phyloP scores from a whole-genome alignment of 2,113 vertebrate species.

The Poeciliopsis prolifica region DNA sequence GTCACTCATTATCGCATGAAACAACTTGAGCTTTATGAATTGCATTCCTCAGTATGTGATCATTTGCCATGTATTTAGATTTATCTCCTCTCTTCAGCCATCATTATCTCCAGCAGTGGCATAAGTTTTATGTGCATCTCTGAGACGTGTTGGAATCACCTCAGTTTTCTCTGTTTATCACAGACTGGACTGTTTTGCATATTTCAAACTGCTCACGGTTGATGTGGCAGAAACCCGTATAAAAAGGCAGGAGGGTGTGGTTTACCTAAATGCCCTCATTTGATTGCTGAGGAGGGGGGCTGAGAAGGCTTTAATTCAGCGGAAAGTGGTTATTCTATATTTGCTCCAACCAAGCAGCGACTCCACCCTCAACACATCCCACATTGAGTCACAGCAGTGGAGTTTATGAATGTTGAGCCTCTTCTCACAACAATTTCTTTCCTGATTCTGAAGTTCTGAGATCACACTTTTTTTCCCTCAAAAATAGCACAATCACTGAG shows the following conservation, averaged over 20 bases:
- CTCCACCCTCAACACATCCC: conserved; percentile 77
- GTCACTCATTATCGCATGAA: conserved; percentile 45
- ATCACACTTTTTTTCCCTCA: conserved; percentile 12
- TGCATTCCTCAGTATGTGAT: conserved; percentile 51
- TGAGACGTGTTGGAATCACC: conserved; percentile 42
- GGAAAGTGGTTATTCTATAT: conserved; percentile 79
- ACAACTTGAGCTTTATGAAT: conserved; percentile 63
- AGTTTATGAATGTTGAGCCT: conserved; percentile 61
- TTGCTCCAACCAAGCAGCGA: conserved; percentile 69
- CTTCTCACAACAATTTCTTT: conserved; percentile 46
- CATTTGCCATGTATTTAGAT: conserved; percentile 57
- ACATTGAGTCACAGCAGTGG: conserved; percentile 68
- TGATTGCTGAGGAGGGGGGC: conserved; percentile 48
- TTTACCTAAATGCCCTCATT: conserved; percentile 65
- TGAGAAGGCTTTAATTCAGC: conserved; percentile 69
- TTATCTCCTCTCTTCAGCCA: conserved; percentile 47
- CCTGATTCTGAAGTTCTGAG: conserved; percentile 34
- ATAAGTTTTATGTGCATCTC: conserved; percentile 28
- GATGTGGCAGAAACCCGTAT: conserved; percentile 67
- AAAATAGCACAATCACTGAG: conserved; percentile 37
- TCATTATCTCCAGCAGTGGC: conserved; percentile 53
- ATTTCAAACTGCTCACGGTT: conserved; percentile 56
- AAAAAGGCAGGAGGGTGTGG: conserved; percentile 69
- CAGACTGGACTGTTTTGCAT: conserved; percentile 41
- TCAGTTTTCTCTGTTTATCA: conserved; percentile 39